These are phyloP conservation scores for Papilio glaucus DNA, from an alignment of 1,140 invertebrate genomes.

Conservation along the genomic window DNA sequence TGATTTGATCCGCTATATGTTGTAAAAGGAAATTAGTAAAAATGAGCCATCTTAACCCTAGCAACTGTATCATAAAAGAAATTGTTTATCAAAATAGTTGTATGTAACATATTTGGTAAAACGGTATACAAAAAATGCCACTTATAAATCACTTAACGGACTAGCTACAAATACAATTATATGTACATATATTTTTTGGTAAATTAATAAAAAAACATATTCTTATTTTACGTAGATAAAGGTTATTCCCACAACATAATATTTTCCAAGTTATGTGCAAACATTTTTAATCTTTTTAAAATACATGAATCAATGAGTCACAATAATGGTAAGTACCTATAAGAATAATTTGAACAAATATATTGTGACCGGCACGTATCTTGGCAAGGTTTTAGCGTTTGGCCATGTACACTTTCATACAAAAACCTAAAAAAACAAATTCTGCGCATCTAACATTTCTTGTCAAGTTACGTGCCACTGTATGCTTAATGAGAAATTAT, in stretches of 20 bases:
- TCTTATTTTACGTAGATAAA: slow-evolving; percentile 38
- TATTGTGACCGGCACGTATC: too few species aligned
- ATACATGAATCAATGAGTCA: too few species aligned
- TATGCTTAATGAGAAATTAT: too few species aligned
- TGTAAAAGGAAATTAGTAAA: not conserved
- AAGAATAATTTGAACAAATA: too few species aligned
- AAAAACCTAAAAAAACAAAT: too few species aligned
- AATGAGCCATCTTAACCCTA: not conserved
- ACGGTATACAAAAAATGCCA: slow-evolving; percentile 21
- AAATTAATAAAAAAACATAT: slow-evolving; percentile 45
- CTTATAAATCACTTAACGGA: slow-evolving; percentile 41
- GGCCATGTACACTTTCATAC: too few species aligned
- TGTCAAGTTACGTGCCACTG: not conserved
- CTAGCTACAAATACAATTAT: slow-evolving; percentile 44
- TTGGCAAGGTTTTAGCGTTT: too few species aligned
- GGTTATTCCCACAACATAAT: slow-evolving; percentile 26
- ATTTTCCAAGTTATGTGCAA: too few species aligned
- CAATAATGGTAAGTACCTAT: too few species aligned
- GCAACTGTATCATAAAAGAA: slow-evolving; percentile 10
- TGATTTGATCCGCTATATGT: not conserved
- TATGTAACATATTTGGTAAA: slow-evolving; percentile 37
- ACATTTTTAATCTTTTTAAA: too few species aligned
- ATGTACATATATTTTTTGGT: slow-evolving; percentile 49
- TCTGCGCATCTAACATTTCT: too few species aligned
- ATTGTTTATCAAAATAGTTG: slow-evolving; percentile 28